These are phyloP conservation scores for Psilopsiagon aurifrons DNA, from an alignment of 2,113 vertebrate genomes.

Conservation along the genomic window DNA sequence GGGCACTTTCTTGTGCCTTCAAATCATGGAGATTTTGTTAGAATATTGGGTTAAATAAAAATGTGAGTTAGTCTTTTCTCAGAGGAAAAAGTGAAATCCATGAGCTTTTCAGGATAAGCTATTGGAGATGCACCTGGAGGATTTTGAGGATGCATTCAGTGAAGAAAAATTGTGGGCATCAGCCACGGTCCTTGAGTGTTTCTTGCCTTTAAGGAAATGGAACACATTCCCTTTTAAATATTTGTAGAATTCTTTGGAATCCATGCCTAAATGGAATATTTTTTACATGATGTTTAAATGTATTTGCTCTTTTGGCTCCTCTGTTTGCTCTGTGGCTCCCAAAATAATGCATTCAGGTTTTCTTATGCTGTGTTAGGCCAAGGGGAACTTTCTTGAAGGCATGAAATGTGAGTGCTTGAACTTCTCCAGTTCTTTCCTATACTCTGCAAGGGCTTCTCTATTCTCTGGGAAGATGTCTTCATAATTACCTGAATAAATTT, in stretches of 20 bases:
- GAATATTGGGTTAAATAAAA: slow-evolving; percentile 19
- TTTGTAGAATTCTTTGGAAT: neutral
- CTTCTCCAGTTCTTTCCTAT: neutral
- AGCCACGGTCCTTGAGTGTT: neutral
- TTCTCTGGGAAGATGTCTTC: neutral
- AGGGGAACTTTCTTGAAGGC: neutral
- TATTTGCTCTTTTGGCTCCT: neutral
- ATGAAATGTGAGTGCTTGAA: neutral
- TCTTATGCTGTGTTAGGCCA: neutral
- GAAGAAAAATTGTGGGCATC: neutral
- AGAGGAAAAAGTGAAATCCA: neutral
- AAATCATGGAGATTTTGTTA: neutral
- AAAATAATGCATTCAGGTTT: neutral
- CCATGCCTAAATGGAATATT: neutral
- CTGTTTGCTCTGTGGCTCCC: neutral
- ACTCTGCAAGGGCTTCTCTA: neutral
- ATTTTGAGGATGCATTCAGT: neutral
- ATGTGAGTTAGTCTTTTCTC: neutral
- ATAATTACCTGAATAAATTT: neutral
- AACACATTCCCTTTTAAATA: neutral
- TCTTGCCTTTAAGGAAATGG: neutral
- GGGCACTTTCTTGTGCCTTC: neutral
- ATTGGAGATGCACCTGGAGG: neutral
- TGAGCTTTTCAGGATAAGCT: neutral
- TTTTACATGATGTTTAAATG: neutral